Evolutionary conservation across 1,140 invertebrate species (phyloP), one percentile per base, ranked within the genome.

Genomic region (Meloidogyne exigua): DNA sequence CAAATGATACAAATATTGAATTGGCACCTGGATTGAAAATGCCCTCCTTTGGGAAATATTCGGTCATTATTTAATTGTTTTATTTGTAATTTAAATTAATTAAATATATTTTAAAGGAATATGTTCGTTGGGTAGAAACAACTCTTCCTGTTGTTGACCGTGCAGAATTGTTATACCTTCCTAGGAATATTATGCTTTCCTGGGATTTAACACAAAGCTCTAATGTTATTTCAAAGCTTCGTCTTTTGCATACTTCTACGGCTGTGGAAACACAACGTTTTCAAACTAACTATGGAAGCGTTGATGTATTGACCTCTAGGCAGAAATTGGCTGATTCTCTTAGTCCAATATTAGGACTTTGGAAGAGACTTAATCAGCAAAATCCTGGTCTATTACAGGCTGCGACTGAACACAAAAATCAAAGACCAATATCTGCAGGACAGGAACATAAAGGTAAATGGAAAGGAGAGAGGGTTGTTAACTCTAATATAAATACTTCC

Each of bases 161-260:
- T 67, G 92, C 93, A 5, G 89, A 89, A 9, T 91, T 91, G 79
- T 93, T 94, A 88, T 93, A 93, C 12, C 85, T 95, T 13, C 93
- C 93, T 1, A 91, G 91, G 68, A 95, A 95, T 85, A 92, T 94
- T 69, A 91, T 93, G 76, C 89, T 91, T 76, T 91, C 92, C 68
- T 92, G 92, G 89, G 92, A 94, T 87, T 90, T 91, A 77, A 91
- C 91, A 44, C 90, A 90, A 15, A 92, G 92, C 70, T 88, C 88
- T 32, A 87, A 90, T 69, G 90, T 92, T 12, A 90, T 94, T 65
- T 81, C 87, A 12, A 90, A 92, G 78, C 88, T 94, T 1, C 91
- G 91, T 90, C 87, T 25, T 9, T 18, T 82, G 15, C 25, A 71
- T 39, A 81, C 75, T 28, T 26, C 71, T 21, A 36, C 36, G 5